Evolutionary conservation across 2,113 vertebrate species (phyloP).

Genomic region (Oreochromis tanganicae): DNA sequence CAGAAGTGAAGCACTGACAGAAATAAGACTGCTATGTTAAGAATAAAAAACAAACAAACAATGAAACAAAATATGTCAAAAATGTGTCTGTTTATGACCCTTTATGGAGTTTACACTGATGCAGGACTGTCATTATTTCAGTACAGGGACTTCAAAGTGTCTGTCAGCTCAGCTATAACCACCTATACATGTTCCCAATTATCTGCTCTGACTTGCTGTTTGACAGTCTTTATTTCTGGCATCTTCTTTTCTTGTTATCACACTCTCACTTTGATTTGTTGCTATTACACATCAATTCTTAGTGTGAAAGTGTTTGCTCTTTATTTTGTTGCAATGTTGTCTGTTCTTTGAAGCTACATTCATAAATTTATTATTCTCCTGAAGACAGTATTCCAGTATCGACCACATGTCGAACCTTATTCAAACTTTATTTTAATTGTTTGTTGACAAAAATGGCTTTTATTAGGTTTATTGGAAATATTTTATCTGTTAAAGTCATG

Average conservation of each 20-base stretch:
- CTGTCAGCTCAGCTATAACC: not conserved
- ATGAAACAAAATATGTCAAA: conserved; percentile 2
- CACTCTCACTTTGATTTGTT: not conserved
- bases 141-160: not conserved
- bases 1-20: not conserved
- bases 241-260: not conserved
- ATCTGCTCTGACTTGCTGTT: not conserved
- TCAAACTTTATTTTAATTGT: not conserved
- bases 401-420: not conserved
- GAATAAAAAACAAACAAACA: not conserved
- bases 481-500: not conserved
- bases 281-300: not conserved
- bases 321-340: not conserved
- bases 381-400: not conserved
- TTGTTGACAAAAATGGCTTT: not conserved
- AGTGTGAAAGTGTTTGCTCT: not conserved
- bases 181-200: conserved; percentile 1
- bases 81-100: not conserved
- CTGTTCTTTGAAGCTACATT: not conserved
- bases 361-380: not conserved
- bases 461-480: not conserved
- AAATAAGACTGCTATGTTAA: not conserved
- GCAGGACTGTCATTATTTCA: not conserved
- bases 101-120: not conserved
- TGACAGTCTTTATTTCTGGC: not conserved